Conservation (phyloP, 2,113 vertebrate genomes). For the Tonatia bakeri region DNA sequence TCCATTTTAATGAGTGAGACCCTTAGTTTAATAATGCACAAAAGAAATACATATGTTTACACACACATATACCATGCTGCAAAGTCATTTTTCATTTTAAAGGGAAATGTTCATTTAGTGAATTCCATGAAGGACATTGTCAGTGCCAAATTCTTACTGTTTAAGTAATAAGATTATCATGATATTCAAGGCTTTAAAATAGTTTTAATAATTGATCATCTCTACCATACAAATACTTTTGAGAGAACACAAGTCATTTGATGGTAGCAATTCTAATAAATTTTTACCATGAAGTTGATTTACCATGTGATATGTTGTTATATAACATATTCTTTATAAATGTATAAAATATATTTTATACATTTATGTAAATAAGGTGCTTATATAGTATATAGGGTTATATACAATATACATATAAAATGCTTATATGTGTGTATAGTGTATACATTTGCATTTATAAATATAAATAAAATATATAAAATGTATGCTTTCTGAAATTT, state of each 20-base stretch:
- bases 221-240: neutral
- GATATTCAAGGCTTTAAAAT: neutral
- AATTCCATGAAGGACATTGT: neutral
- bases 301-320: neutral
- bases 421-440: neutral
- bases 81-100: slow-evolving; percentile 7
- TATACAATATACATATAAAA: neutral
- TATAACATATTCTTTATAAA: neutral
- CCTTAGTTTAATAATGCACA: neutral
- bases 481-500: neutral
- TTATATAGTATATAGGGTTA: neutral
- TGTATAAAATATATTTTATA: neutral
- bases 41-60: neutral
- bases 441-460: neutral
- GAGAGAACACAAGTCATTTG: neutral
- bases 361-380: neutral
- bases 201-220: neutral
- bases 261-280: neutral
- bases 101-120: neutral
- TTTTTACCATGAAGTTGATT: neutral
- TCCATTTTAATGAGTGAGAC: neutral
- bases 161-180: neutral
- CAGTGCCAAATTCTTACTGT: neutral
- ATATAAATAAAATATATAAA: neutral
- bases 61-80: neutral